Conservation (phyloP, 2,888 invertebrate genomes). For the Strigamia transsilvanica region DNA sequence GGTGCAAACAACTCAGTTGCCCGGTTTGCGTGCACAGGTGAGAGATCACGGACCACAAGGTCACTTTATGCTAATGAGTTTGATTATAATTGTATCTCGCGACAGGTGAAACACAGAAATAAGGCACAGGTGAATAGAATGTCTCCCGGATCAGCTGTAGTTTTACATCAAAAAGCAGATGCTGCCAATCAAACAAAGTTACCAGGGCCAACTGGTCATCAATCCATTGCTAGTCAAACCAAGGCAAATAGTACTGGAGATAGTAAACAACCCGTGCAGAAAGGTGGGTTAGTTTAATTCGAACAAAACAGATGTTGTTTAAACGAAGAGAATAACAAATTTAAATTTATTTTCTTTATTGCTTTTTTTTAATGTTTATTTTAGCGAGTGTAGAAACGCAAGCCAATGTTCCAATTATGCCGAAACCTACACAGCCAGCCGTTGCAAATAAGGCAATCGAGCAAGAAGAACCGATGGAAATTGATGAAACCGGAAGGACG, state of each 20-base stretch:
- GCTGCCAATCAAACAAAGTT: conserved; percentile 58
- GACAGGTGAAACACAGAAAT: conserved; percentile 56
- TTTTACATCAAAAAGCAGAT: conserved; percentile 58
- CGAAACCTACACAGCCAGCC: conserved; percentile 17
- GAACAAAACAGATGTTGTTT: background rate
- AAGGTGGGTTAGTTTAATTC: conserved; percentile 37
- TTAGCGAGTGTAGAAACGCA: conserved; percentile 53
- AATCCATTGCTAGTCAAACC: conserved; percentile 54
- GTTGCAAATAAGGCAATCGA: conserved; percentile 4
- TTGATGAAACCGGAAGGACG: background rate
- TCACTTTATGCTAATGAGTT: background rate
- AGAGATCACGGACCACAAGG: conserved; percentile 24
- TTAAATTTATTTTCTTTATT: background rate
- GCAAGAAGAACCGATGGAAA: conserved; percentile 52
- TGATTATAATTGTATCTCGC: background rate
- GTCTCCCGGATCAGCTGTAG: conserved; percentile 54
- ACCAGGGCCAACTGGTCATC: conserved; percentile 54
- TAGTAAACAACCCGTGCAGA: conserved; percentile 51
- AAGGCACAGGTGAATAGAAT: conserved; percentile 56
- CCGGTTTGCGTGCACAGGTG: conserved; percentile 53
- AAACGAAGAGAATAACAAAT: background rate
- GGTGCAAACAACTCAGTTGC: conserved; percentile 52
- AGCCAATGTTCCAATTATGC: conserved; percentile 44
- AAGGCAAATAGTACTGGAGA: conserved; percentile 50
- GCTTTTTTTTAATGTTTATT: background rate